phyloP scores from a whole-genome alignment of 1,140 invertebrate genomes.

The Drosophila ironensis region DNA sequence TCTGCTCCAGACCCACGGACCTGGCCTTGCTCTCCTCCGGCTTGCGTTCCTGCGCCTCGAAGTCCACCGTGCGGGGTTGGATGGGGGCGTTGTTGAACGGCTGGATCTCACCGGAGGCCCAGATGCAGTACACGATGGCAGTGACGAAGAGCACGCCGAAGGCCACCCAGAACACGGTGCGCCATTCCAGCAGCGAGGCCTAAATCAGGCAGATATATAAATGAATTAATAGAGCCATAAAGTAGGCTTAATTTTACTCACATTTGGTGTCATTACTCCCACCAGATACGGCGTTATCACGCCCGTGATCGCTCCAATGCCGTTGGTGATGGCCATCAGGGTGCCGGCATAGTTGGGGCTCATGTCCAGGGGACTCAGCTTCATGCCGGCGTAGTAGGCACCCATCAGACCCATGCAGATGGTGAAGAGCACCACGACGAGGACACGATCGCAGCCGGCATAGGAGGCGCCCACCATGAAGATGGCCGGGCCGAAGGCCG shows the following conservation, averaged over 20 bases:
- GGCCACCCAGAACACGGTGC: conserved; percentile 91
- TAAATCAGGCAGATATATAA: conserved; percentile 67
- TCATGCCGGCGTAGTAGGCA: conserved; percentile 89
- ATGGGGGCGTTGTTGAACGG: conserved; percentile 85
- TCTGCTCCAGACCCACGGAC: conserved; percentile 39
- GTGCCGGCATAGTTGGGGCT: conserved; percentile 92
- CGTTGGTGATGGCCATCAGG: conserved; percentile 92
- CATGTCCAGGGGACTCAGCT: conserved; percentile 91
- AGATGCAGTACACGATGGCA: conserved; percentile 88
- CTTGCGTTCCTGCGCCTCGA: conserved; percentile 61
- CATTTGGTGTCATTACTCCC: conserved; percentile 88
- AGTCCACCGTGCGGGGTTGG: conserved; percentile 45
- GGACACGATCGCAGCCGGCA: conserved; percentile 87
- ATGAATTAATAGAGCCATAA: not conserved
- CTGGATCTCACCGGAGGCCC: conserved; percentile 88
- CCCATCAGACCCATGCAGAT: conserved; percentile 89
- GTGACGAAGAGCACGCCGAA: conserved; percentile 87
- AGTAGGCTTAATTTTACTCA: conserved; percentile 79
- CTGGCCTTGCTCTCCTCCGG: conserved; percentile 10
- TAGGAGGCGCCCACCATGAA: conserved; percentile 92
- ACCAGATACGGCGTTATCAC: conserved; percentile 91
- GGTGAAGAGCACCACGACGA: conserved; percentile 87
- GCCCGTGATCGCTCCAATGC: conserved; percentile 90
- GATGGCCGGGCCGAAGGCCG: conserved; percentile 88
- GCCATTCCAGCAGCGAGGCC: conserved; percentile 90